Evolutionary conservation across 2,113 vertebrate genomes (phyloP).

Genomic region (Chaenocephalus aceratus): DNA sequence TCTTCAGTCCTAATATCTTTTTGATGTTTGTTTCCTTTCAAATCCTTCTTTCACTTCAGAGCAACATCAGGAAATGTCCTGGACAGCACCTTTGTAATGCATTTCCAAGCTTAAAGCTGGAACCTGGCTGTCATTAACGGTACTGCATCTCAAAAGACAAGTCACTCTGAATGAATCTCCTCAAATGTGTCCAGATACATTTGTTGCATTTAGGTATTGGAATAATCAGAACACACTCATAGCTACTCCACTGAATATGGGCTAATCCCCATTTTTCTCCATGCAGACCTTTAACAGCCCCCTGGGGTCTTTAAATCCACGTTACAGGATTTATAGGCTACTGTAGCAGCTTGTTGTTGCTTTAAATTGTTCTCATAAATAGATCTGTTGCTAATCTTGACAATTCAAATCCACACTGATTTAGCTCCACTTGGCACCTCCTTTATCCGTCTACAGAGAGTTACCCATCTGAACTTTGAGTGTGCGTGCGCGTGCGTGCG

Average conservation of each 20-base stretch:
- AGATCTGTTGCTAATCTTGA: slow-evolving; percentile 60
- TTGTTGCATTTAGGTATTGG: background rate
- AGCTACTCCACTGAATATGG: slow-evolving; percentile 7
- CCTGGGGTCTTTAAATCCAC: slow-evolving; percentile 39
- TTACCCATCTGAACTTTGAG: slow-evolving; percentile 52
- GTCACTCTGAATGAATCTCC: background rate
- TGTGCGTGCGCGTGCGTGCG: too few relatives aligned
- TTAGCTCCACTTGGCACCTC: slow-evolving; percentile 32
- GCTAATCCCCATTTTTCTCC: slow-evolving; percentile 45
- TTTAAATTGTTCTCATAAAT: slow-evolving; percentile 43
- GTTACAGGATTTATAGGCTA: slow-evolving; percentile 38
- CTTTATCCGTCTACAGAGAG: slow-evolving; percentile 17
- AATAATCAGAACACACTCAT: slow-evolving; percentile 17
- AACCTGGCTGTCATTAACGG: background rate
- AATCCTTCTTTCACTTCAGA: background rate
- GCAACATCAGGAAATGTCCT: background rate
- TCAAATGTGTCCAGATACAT: background rate
- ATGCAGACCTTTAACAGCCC: slow-evolving; percentile 24
- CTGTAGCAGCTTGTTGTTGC: slow-evolving; percentile 29
- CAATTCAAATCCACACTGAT: slow-evolving; percentile 45
- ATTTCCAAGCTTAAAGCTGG: background rate
- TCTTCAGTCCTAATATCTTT: background rate
- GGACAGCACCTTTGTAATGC: background rate
- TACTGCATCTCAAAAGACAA: background rate
- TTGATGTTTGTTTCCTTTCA: background rate